Base-by-base conservation (phyloP, 2,797 vertebrate species). In the Echiichthys vipera region DNA sequence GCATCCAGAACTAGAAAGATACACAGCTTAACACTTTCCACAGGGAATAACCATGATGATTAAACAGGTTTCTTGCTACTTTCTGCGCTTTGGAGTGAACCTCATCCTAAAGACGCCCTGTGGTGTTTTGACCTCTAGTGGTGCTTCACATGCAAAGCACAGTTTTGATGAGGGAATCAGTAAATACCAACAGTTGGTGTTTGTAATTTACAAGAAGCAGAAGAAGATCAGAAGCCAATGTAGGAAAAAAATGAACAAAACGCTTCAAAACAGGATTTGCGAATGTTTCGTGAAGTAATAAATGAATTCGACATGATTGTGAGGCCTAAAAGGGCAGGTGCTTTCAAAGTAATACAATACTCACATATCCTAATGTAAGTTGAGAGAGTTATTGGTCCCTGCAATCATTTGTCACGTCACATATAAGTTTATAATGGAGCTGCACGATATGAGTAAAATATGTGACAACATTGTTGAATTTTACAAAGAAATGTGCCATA, bases 31-130 rank as follows among this genome's bases (percentile, higher is more conserved):
- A 73, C 30, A 27, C 42, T 51, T 71, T 80, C 77, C 39, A 13
- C 59, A n/a, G 75, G 64, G 82, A 73, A 56, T 50, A 65, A 56
- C 11, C 6, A 9, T 2, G 29, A 68, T 43, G 55, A 81, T 78
- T 77, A 75, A 74, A 71, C 47, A 39, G 62, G 61, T 54, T 14
- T 32, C 55, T 73, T 65, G 36, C 40, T 63, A 18, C 34, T 64
- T 50, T 74, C 2, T 46, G 29, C 20, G 54, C 7, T 62, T 40
- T 32, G 15, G 42, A 61, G 67, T 51, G 37, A 68, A 36, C 27
- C 40, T 75, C 53, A 20, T 73, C 51, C 43, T 56, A 51, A 75
- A 74, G 66, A 42, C 51, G 17, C 50, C 45, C 25, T 37, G 58
- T n/a, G 30, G 75, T 39, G 51, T 22, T 78, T 58, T 64, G 67